Conservation (phyloP, 2,797 vertebrate genomes). For the Bufotes viridis region DNA sequence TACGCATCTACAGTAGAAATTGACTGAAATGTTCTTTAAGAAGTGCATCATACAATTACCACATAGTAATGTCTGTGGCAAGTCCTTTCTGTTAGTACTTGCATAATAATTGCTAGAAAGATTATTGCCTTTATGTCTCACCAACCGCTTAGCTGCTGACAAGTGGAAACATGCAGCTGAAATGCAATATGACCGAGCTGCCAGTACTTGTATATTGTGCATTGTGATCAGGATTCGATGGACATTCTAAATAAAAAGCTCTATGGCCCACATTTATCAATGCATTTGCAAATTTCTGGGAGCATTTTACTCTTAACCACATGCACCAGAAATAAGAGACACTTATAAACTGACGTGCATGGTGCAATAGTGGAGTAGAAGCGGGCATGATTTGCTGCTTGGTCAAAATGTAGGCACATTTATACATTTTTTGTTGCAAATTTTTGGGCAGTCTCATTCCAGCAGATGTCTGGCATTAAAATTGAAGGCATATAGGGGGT, state of each 20-base stretch:
- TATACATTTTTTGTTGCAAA: no score
- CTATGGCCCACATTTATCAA: no score
- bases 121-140: background rate
- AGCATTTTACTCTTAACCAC: no score
- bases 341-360: no score
- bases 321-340: no score
- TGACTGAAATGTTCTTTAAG: background rate
- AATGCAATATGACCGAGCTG: background rate
- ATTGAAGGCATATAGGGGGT: no score
- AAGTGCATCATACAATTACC: background rate
- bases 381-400: no score
- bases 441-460: no score
- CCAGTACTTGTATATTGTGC: background rate
- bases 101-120: background rate
- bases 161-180: background rate
- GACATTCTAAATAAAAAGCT: background rate
- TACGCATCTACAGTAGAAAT: background rate
- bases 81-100: background rate
- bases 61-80: background rate
- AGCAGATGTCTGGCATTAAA: no score
- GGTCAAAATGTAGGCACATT: no score
- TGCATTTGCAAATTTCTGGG: no score
- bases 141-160: background rate
- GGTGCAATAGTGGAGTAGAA: no score
- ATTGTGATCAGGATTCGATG: background rate